A percentile compares a stretch with the other conserved stretches of the same genome.
phyloP scores from a whole-genome alignment of 1,140 invertebrate genomes.

The Leptinotarsa defecta region DNA sequence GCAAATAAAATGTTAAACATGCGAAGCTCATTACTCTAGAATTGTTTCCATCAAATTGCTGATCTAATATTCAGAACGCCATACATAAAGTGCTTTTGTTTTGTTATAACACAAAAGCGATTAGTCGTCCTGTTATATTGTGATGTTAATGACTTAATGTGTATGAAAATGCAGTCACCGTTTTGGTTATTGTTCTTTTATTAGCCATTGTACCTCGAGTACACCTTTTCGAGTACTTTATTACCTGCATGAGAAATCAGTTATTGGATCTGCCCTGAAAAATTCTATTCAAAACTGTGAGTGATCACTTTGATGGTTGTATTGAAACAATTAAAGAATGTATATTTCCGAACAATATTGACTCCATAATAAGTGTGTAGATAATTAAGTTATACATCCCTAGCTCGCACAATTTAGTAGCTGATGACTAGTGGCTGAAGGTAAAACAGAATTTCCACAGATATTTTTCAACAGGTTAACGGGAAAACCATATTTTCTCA shows the following conservation, averaged over 20 bases:
- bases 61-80: constrained; percentile 40
- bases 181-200: constrained; percentile 7
- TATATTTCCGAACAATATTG: too few species aligned
- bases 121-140: constrained; percentile 9
- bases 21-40: constrained; percentile 42
- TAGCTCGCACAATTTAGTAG: too few species aligned
- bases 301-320: too few species aligned
- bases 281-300: too few species aligned
- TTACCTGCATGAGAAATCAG: too few species aligned
- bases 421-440: too few species aligned
- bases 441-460: accelerated
- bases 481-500: too few species aligned
- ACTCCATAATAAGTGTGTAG: too few species aligned
- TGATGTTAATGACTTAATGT: constrained; percentile 1
- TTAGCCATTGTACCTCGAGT: background rate
- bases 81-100: constrained; percentile 23
- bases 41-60: constrained; percentile 30
- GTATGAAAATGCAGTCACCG: background rate
- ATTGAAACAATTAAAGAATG: too few species aligned
- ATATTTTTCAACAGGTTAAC: too few species aligned
- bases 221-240: background rate
- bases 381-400: too few species aligned
- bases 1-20: constrained; percentile 45
- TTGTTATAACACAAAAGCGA: constrained; percentile 17
- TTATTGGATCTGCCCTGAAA: too few species aligned